phyloP scores from a whole-genome alignment of 2,113 vertebrate genomes.

The Apteryx owenii region DNA sequence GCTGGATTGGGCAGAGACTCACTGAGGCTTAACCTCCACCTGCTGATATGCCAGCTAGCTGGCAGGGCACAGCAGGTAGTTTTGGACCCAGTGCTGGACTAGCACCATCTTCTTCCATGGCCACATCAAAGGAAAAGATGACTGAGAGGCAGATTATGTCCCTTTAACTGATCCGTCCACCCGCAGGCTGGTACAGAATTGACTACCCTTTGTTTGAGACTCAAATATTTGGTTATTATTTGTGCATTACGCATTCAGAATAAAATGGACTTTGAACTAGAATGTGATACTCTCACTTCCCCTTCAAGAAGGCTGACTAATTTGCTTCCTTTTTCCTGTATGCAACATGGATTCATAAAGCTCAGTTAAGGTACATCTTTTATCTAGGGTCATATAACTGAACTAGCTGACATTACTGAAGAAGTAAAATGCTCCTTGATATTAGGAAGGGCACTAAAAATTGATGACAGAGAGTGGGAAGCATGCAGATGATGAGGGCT shows the following conservation, averaged over 20 bases:
- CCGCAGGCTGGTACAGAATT: neutral
- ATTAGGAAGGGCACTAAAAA: neutral
- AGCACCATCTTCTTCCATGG: neutral
- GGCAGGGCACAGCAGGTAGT: fast-evolving
- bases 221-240: slow-evolving; percentile 21
- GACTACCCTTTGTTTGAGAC: neutral
- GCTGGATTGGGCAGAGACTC: neutral
- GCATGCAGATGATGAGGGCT: neutral
- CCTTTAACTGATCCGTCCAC: fast-evolving
- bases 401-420: neutral
- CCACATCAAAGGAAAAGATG: neutral
- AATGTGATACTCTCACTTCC: neutral
- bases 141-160: neutral
- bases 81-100: neutral
- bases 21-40: neutral
- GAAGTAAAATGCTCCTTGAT: neutral
- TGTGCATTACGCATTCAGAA: neutral
- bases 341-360: neutral
- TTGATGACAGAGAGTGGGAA: neutral
- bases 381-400: neutral
- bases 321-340: neutral
- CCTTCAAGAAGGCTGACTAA: neutral
- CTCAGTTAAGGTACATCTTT: neutral
- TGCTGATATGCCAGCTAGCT: neutral
- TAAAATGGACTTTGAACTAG: slow-evolving; percentile 43